A percentile compares a stretch with the other conserved stretches of the same genome.
phyloP scores from a whole-genome alignment of 92 coral and sea anemone genomes.

The Parazoanthus darwini region DNA sequence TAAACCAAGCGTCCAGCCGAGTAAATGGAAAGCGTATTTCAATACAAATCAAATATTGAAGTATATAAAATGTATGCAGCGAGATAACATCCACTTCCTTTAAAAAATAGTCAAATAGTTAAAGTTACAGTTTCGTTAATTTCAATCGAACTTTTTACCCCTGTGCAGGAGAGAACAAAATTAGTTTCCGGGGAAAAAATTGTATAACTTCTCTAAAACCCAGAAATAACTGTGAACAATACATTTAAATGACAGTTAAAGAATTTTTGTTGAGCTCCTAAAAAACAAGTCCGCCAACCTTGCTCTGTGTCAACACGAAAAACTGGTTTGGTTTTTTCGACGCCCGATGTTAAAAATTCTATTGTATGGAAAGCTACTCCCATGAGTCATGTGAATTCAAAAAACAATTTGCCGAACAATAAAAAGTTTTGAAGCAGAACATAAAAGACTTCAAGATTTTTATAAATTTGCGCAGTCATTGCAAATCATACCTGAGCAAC shows the following conservation, averaged over 20 bases:
- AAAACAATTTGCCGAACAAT: conserved; percentile 23
- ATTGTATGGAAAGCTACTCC: conserved; percentile 13
- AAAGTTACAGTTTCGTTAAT: not conserved
- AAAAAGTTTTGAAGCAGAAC: conserved; percentile 7
- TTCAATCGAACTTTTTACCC: not conserved
- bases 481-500: not conserved
- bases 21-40: not conserved
- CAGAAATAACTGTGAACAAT: not conserved
- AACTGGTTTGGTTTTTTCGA: not conserved
- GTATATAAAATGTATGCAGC: not conserved
- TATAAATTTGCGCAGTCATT: not conserved
- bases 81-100: not conserved
- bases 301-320: conserved; percentile 15
- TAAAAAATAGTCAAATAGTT: not conserved
- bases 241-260: not conserved
- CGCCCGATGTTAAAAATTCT: conserved; percentile 2
- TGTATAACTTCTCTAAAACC: not conserved
- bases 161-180: not conserved
- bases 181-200: not conserved
- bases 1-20: not conserved
- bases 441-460: not conserved
- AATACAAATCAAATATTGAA: not conserved
- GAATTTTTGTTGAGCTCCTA: not conserved
- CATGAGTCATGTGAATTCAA: conserved; percentile 22
- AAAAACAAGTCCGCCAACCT: not conserved